These are phyloP conservation scores for Octomys mimax DNA, from an alignment of 2,797 vertebrate species.

Conservation along the genomic window DNA sequence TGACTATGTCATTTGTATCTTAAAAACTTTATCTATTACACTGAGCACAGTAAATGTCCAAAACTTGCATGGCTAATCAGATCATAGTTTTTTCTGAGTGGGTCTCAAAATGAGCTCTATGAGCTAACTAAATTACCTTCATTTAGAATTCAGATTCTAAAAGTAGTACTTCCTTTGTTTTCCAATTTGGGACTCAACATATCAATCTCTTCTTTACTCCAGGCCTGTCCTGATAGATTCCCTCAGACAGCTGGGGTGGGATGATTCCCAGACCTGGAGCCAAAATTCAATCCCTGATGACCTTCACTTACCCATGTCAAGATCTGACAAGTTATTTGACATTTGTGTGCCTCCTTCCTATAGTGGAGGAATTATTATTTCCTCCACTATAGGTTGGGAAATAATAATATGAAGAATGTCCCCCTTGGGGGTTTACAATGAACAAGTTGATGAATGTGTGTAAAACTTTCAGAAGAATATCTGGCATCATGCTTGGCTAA, in stretches of 20 bases:
- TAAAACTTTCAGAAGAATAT: background rate
- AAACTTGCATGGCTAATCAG: background rate
- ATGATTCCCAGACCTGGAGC: background rate
- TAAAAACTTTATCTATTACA: background rate
- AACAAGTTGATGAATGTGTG: background rate
- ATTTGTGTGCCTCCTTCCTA: background rate
- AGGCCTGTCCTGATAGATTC: background rate
- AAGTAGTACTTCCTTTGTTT: conserved; percentile 34
- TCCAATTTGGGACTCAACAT: background rate
- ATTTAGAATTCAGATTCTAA: conserved; percentile 28
- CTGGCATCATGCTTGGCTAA: background rate
- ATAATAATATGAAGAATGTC: background rate
- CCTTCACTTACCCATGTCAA: background rate
- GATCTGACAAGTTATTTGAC: background rate
- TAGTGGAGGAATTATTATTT: too few relatives aligned
- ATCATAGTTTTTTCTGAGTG: background rate
- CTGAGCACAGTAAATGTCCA: background rate
- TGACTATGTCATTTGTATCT: background rate
- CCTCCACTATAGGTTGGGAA: background rate
- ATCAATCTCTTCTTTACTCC: background rate
- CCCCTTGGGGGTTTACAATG: background rate
- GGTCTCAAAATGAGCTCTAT: background rate
- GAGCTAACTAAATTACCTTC: background rate
- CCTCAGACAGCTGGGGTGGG: background rate
- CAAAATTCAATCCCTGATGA: background rate